phyloP scores from a whole-genome alignment of 92 coral and sea anemone species.

The Palythoa grandis region DNA sequence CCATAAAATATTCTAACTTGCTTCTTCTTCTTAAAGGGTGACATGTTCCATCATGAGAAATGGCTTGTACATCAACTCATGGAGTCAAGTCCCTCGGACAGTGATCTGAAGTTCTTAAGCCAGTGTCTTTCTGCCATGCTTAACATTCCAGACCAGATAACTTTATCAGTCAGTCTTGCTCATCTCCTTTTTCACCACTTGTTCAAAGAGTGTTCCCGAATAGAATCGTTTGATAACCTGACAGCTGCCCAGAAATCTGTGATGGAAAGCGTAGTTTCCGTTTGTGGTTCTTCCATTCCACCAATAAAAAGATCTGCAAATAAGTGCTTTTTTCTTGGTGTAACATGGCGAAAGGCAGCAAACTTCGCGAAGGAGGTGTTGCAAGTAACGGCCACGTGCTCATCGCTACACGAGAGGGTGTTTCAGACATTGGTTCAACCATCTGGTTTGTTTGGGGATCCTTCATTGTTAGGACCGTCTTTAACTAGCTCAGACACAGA shows the following conservation, averaged over 20 bases:
- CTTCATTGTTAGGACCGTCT: too few species aligned
- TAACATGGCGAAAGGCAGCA: slow-evolving; percentile 13
- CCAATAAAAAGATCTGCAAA: not conserved
- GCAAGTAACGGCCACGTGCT: not conserved
- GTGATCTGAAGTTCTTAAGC: slow-evolving; percentile 5
- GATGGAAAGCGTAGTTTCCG: not conserved
- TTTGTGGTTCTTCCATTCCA: too few species aligned
- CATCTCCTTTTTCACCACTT: not conserved
- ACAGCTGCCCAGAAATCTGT: not conserved
- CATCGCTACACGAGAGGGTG: not conserved
- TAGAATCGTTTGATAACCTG: not conserved
- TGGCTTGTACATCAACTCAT: slow-evolving; percentile 21
- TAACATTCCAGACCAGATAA: not conserved
- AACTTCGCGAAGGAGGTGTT: not conserved
- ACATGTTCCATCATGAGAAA: not conserved
- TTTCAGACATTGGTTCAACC: not conserved
- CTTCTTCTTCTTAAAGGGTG: not conserved
- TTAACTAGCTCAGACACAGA: too few species aligned
- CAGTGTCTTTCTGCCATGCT: not conserved
- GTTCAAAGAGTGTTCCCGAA: slow-evolving; percentile 10
- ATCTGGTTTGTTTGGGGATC: slow-evolving; percentile 15
- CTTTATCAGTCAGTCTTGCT: not conserved
- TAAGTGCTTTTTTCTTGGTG: too few species aligned
- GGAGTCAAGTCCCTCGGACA: not conserved
- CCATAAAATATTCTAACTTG: not conserved